Evolutionary conservation across 2,113 vertebrate species (phyloP), one percentile per base, ranked within the genome.

Genomic region (Chionomys nivalis): DNA sequence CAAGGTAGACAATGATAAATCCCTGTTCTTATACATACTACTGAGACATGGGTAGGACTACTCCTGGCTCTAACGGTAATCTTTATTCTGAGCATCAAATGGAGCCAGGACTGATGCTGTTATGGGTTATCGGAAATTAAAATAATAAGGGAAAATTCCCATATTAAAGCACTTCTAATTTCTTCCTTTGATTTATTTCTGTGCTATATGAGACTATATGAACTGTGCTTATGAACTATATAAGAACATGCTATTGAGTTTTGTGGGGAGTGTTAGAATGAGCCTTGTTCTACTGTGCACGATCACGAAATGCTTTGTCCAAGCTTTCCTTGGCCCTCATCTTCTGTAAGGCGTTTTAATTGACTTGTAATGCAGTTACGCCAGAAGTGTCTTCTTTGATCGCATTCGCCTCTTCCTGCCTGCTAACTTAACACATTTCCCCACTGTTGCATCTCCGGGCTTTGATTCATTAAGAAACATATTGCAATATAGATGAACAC

Each of bases 401-500:
- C 47, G 10, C 33, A 33, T 9, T 24, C 23, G 47, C 92, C 31
- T 79, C 63, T 9, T 90, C 33, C 24, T 7, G 12, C 21, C 49
- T 58, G 36, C 33, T 49, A 44, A 5, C 31, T 79, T 55, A 55
- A 33, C 58, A 7, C 47, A 66, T 44, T 33, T 82, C 61, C 70
- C 68, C 49, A 7, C 19, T 44, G 24, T 0, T 73, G 44, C 28
- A 42, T 66, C 73, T 49, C 85, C 36, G 36, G 21, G 33, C 24
- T 89, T 17, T 65, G 42, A 90, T 26, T 47, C 47, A 87, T 49
- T 33, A 90, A 73, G 75, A 21, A 81, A 65, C 39, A 92, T 3
- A 39, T 9, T 79, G 52, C 65, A 63, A 58, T 75, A 76, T 1
- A 92, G 65, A 5, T 39, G 42, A 75, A 89, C 19, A 98, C 98